Conservation (phyloP, 1,140 invertebrate species). For the Diorhabda carinulata region DNA sequence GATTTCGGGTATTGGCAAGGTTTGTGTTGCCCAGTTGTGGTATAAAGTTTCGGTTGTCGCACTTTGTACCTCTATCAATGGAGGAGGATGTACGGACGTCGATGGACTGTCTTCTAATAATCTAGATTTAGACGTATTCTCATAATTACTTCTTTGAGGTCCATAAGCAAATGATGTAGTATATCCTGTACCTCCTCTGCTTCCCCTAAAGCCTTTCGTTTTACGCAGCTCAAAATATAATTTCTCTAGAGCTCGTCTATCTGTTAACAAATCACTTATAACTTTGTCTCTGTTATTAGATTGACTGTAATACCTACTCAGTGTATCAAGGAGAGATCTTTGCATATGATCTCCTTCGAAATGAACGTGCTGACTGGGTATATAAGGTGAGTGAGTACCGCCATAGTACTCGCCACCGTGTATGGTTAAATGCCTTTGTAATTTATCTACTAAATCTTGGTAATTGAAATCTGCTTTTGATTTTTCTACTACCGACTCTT, state of each 20-base stretch:
- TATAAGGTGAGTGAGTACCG: constrained; percentile 37
- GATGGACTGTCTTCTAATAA: constrained; percentile 34
- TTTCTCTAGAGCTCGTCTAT: constrained; percentile 66
- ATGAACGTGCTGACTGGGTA: constrained; percentile 31
- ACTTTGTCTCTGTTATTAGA: constrained; percentile 62
- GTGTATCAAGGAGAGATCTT: constrained; percentile 59
- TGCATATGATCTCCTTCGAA: constrained; percentile 58
- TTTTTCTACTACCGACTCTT: constrained; percentile 47
- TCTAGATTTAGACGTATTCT: constrained; percentile 38
- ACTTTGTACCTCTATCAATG: constrained; percentile 62
- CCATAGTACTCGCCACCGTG: constrained; percentile 32
- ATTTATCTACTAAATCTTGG: constrained; percentile 60
- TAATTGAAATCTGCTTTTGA: constrained; percentile 54
- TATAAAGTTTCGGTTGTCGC: constrained; percentile 54
- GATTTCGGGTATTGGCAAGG: constrained; percentile 55
- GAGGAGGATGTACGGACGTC: constrained; percentile 50
- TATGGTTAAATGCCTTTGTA: constrained; percentile 59
- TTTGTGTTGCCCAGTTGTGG: constrained; percentile 58
- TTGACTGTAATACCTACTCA: constrained; percentile 63
- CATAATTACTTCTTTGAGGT: constrained; percentile 20
- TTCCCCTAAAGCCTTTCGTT: constrained; percentile 61
- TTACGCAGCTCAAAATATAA: constrained; percentile 68
- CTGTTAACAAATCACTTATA: constrained; percentile 66
- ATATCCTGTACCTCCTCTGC: constrained; percentile 42
- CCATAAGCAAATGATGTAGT: constrained; percentile 22